Percentiles rank a stretch among this genome's conserved stretches.
Evolutionary conservation across 1,140 invertebrate genomes (phyloP).

Genomic region (Sitodiplosis mosellana): DNA sequence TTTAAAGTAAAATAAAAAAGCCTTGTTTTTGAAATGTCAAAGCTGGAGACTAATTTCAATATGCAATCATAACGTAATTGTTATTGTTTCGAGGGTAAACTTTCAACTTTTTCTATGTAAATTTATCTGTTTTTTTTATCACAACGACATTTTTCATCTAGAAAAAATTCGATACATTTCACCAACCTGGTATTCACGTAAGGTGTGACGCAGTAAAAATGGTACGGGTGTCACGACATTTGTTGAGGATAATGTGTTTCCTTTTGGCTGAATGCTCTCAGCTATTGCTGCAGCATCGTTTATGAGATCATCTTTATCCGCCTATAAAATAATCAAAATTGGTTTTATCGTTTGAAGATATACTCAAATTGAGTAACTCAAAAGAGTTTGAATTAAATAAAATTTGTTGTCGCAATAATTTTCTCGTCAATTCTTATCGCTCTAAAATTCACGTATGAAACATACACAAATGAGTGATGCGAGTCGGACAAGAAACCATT

Average conservation of each 20-base stretch:
- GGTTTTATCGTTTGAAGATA: too few relatives aligned
- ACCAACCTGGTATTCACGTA: constrained; percentile 69
- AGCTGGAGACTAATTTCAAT: too few relatives aligned
- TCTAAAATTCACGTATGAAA: neutral
- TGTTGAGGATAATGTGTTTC: constrained; percentile 87
- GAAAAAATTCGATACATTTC: neutral
- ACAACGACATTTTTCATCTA: too few relatives aligned
- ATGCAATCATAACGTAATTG: too few relatives aligned
- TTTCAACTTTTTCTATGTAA: too few relatives aligned
- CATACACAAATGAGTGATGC: neutral
- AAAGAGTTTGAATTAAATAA: neutral
- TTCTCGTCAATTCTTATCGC: neutral
- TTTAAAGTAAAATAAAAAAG: too few relatives aligned
- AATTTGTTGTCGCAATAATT: neutral
- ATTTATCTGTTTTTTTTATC: too few relatives aligned
- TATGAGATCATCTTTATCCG: constrained; percentile 40
- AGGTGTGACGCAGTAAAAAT: constrained; percentile 73
- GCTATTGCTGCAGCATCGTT: constrained; percentile 87
- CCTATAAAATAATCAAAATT: constrained; percentile 5
- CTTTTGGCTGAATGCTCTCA: constrained; percentile 93
- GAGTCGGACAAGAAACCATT: neutral
- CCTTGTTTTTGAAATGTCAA: too few relatives aligned
- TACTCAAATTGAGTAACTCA: neutral
- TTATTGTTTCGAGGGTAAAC: too few relatives aligned
- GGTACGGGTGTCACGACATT: constrained; percentile 91